phyloP scores from a whole-genome alignment of 2,113 vertebrate species.

The Calyptomena viridis region DNA sequence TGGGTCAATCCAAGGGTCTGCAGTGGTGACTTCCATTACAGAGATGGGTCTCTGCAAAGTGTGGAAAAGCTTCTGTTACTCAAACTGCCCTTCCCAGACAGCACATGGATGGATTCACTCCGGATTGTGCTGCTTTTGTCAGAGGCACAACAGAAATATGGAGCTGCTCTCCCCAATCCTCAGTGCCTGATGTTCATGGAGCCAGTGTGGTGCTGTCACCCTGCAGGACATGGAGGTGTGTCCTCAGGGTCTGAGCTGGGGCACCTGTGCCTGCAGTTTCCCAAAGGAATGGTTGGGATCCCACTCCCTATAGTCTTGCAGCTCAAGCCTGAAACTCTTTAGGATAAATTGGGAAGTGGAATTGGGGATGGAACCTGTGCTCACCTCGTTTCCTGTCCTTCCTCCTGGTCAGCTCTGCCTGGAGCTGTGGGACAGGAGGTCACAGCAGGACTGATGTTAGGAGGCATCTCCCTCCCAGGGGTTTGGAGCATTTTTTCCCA shows the following conservation, averaged over 20 bases:
- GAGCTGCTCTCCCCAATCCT: not conserved
- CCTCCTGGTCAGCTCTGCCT: not conserved
- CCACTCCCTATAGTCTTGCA: accelerated
- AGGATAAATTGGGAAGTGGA: not conserved
- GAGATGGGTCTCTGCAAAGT: not conserved
- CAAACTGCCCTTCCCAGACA: not conserved
- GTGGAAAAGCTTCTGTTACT: not conserved
- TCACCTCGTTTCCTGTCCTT: not conserved
- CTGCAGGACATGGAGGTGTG: not conserved
- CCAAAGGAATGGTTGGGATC: not conserved
- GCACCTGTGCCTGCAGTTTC: not conserved
- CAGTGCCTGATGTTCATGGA: not conserved
- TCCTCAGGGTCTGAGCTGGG: not conserved
- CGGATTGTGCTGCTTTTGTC: not conserved
- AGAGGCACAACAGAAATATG: accelerated
- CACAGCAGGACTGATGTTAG: too few relatives aligned
- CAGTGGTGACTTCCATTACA: not conserved
- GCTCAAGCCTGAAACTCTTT: not conserved
- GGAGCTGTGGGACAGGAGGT: not conserved
- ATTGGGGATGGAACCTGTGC: not conserved
- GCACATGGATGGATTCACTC: not conserved
- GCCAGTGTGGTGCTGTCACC: not conserved
- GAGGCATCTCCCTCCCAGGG: not conserved
- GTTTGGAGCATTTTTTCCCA: not conserved
- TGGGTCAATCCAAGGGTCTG: not conserved